Base-by-base conservation (phyloP, 2,113 vertebrate genomes). In the Perca schrenkii region DNA sequence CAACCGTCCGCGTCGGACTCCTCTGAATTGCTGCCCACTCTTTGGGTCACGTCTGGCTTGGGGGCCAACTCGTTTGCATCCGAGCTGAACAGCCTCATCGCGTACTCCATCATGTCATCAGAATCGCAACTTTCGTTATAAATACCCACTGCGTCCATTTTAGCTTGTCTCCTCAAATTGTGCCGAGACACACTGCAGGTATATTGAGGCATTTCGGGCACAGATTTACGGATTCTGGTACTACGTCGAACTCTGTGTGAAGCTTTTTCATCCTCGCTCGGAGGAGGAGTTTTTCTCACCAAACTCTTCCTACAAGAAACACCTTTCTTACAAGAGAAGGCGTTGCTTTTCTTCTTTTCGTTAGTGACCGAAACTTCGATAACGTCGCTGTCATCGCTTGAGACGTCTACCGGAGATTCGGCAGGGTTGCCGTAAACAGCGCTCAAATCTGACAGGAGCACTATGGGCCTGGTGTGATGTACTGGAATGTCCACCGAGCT, bases 351-450 rank as follows among this genome's bases (percentile, higher is more conserved):
- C 3, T 66, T 84, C 16, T 82, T 84, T 2, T 28, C 46, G 4
- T 83, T 54, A 0, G 84, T 88, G 14, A 90, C 78, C 0, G 92
- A 84, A 2, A 95, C 92, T 58, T 95, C 94, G 0, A 94, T 74
- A 0, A 94, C 77, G 31, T 93, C 92, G 21, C 94, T 95, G 83
- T 94, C 91, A 0, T 95, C 94, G 22, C 94, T 95, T 2, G 93
- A 94, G n/a, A 85, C 21, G 0, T 91, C 90, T 0, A 79, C 73
- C 0, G 46, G 56, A 1, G 93, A 90, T 2, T 78, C 84, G 0
- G 54, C 22, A 0, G 57, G 3, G 62, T 82, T 77, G 6, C 58
- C 19, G 6, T 91, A 93, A 0, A 83, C 82, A 0, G 62, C 60
- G 0, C 71, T 74, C 6, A 93, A 88, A 83, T 93, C 92, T 0